A percentile compares a stretch with the other conserved stretches of the same genome.
Evolutionary conservation across 2,113 vertebrate genomes (phyloP).

Genomic region (Isurus oxyrinchus): DNA sequence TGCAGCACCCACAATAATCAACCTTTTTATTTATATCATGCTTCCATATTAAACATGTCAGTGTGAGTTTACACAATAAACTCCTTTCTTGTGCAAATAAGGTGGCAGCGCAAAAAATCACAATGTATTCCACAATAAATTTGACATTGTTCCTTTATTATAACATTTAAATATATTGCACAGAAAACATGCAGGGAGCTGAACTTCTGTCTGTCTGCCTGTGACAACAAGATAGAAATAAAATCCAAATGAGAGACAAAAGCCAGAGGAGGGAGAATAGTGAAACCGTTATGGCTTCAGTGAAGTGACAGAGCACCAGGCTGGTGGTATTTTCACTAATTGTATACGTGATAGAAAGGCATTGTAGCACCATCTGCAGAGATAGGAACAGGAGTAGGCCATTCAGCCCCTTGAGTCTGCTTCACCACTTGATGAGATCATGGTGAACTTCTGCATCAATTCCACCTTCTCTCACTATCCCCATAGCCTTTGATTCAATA

Average conservation of each 20-base stretch:
- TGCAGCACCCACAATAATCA: neutral
- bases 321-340: neutral
- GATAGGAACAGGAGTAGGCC: no score
- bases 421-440: no score
- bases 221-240: neutral
- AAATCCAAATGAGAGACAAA: neutral
- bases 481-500: no score
- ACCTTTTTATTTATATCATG: neutral
- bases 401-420: no score
- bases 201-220: neutral
- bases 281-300: neutral
- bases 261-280: no score
- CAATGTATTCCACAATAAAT: neutral
- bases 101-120: neutral
- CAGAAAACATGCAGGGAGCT: neutral
- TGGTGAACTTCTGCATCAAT: no score
- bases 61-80: neutral
- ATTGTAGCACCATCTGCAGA: neutral
- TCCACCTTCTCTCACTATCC: no score
- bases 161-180: no score
- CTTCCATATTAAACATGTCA: no score
- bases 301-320: neutral
- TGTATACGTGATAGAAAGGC: neutral
- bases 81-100: neutral
- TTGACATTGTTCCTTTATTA: neutral